Evolutionary conservation across 2,113 vertebrate genomes (phyloP).

Genomic region (Nothoprocta perdicaria): DNA sequence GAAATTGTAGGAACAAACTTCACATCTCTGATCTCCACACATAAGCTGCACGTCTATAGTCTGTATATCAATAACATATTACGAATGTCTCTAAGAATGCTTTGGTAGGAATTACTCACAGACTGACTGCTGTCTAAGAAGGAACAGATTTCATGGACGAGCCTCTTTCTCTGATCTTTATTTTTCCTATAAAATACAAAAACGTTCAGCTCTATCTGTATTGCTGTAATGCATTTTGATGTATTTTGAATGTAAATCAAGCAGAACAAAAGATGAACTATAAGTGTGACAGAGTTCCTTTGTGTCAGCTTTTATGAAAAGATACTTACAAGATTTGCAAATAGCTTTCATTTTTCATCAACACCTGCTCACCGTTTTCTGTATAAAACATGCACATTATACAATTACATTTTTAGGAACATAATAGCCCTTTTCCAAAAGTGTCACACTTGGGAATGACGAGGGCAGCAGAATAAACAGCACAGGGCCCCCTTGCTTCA

Average conservation of each 20-base stretch:
- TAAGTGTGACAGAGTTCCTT: neutral
- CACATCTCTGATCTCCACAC: neutral
- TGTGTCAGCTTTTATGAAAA: neutral
- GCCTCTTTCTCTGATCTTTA: neutral
- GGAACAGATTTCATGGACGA: constrained; percentile 8
- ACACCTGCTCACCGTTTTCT: constrained; percentile 17
- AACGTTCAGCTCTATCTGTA: neutral
- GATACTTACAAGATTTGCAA: constrained; percentile 12
- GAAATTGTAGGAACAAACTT: neutral
- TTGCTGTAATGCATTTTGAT: neutral
- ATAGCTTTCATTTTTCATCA: constrained; percentile 23
- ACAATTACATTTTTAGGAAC: neutral
- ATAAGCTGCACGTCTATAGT: neutral
- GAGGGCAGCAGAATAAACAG: neutral
- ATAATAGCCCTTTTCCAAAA: neutral
- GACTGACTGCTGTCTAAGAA: constrained; percentile 25
- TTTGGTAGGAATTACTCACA: neutral
- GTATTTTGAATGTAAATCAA: neutral
- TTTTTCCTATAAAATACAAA: constrained; percentile 14
- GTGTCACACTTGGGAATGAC: neutral
- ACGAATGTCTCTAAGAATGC: neutral
- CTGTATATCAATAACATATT: rapidly evolving
- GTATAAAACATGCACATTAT: neutral
- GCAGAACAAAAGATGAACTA: neutral
- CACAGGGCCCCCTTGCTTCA: neutral